Base-by-base conservation (phyloP, 2,797 vertebrate genomes). In the Miichthys miiuy region DNA sequence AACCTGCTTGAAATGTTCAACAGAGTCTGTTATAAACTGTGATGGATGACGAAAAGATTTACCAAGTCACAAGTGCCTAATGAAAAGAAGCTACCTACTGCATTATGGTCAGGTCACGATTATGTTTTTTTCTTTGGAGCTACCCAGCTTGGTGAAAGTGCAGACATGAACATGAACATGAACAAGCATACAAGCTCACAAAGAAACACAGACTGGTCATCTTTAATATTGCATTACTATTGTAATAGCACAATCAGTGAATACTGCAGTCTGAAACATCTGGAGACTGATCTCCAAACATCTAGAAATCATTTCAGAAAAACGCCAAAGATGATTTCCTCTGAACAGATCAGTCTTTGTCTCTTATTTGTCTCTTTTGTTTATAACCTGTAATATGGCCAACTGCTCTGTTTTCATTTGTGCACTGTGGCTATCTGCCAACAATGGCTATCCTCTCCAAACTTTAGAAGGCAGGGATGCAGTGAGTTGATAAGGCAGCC, bases 401-500 rank as follows among this genome's bases (percentile, higher is more conserved):
- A 91, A 84, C 80, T 84, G 88, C 81, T 78, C 60, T 61, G 34
- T 77, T 70, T 74, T 57, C 50, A 3, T 30, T 38, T 55, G 68
- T 56, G 73, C 77, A 50, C 47, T 4, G 3, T 42, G 74, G 80
- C 72, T 34, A 7, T 34, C 30, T 34, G 30, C 30, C 30, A 7
- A 34, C 30, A 34, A 34, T 34, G 6, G 30, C 1, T 77, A 66
- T 81, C 79, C 71, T 70, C 64, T 74, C 61, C 58, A 73, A 87
- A 84, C 75, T 86, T 82, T 74, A 75, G 84, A 80, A 68, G 75
- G 76, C 84, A 63, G 60, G 84, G 88, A 92, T 90, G 90, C 82
- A 77, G 82, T 52, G 61, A 65, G 77, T 77, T 79, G 91, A 94
- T 94, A 94, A 92, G 89, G 72, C 70, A 51, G 57, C 79, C 79